These are phyloP conservation scores for Monochamus alternatus DNA, from an alignment of 2,888 invertebrate genomes.

Conservation along the genomic window DNA sequence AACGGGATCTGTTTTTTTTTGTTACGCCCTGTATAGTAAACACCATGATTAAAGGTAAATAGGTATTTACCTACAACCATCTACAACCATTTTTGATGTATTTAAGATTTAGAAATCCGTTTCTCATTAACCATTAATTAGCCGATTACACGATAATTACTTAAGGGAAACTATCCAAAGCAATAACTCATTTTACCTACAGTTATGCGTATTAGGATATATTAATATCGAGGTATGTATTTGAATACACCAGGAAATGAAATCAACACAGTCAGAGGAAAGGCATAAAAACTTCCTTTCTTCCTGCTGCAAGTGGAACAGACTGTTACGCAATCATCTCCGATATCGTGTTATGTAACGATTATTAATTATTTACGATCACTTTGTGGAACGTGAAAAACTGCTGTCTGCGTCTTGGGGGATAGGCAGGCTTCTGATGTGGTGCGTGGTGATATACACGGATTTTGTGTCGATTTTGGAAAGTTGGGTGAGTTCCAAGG, in stretches of 20 bases:
- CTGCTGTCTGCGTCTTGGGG: background rate
- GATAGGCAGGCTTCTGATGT: background rate
- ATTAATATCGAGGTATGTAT: background rate
- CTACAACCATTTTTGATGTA: too few relatives aligned
- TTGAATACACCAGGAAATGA: constrained; percentile 9
- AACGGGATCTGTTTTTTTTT: too few relatives aligned
- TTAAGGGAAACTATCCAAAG: too few relatives aligned
- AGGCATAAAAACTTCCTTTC: constrained; percentile 31
- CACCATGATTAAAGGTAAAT: too few relatives aligned
- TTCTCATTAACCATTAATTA: too few relatives aligned
- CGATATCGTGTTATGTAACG: constrained; percentile 21
- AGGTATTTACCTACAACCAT: too few relatives aligned
- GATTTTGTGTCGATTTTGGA: constrained; percentile 5
- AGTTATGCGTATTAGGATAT: background rate
- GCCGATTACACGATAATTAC: too few relatives aligned
- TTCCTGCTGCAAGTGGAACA: constrained; percentile 35
- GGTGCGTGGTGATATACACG: background rate
- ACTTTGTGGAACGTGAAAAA: constrained; percentile 21
- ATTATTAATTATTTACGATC: constrained; percentile 28
- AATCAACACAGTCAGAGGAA: background rate
- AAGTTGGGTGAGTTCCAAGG: background rate
- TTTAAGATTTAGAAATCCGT: too few relatives aligned
- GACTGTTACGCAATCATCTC: constrained; percentile 20
- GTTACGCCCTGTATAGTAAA: too few relatives aligned
- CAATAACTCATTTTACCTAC: too few relatives aligned